Base-by-base conservation (phyloP, 2,888 invertebrate genomes). In the Campoplex nolae region DNA sequence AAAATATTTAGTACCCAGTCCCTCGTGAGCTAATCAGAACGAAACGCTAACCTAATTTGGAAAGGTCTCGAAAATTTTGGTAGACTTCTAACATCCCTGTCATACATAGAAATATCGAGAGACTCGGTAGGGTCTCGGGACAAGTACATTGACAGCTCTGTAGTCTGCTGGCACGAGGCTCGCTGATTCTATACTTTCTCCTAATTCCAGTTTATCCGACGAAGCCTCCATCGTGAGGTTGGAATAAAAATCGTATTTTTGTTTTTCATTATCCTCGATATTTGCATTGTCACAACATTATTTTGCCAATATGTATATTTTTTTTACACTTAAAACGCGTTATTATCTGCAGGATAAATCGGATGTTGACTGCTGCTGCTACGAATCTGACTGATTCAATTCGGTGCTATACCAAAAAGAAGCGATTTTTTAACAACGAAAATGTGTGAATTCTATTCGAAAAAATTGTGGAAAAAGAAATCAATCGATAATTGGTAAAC, bases 1-100 rank as follows among this genome's bases (percentile, higher is more conserved):
- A 91, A 90, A 90, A 92, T 92, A 92, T 91, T 90, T 88, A 90
- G 85, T 89, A 89, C 89, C 89, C 62, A 51, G 67, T 74, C 89
- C 85, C 75, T 42, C 42, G 84, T 83, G 67, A 89, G 82, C 90
- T 91, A 92, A 91, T 91, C 92, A 90, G 87, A 68, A 84, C 86
- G 81, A 88, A 86, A 88, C 88, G 73, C 81, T 54, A 75, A 78
- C 79, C 74, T 6, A 6, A 54, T 65, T 78, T 78, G 68, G 32
- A 71, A 48, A 82, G 75, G 73, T 32, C 13, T 3, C 58, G 45
- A 70, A 65, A 51, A 70, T 51, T 13, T 23, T 62, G 28, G 48
- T 23, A 45, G 45, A 16, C n/a, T 16, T 62, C 45, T 45, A 11
- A 45, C 11, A 11, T 45, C 2, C 13, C 3, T 45, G 45, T 45